These are phyloP conservation scores for Mactromeris polynyma DNA, from an alignment of 2,888 invertebrate genomes.

Conservation along the genomic window DNA sequence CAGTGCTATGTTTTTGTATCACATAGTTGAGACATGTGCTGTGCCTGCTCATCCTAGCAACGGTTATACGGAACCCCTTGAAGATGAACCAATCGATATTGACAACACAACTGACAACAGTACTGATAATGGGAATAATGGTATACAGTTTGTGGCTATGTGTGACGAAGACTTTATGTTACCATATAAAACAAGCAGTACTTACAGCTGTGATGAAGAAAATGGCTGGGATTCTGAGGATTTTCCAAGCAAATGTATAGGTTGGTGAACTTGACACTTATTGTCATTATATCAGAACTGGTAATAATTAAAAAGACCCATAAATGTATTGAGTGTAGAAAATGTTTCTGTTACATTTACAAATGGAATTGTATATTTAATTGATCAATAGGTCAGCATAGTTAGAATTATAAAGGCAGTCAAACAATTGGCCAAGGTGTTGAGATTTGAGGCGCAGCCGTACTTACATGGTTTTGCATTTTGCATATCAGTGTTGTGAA, in stretches of 20 bases:
- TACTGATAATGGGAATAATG: neutral
- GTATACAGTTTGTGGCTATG: constrained; percentile 39
- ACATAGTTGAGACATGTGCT: constrained; percentile 20
- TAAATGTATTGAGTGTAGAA: too few relatives aligned
- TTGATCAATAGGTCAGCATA: too few relatives aligned
- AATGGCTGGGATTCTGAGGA: constrained; percentile 48
- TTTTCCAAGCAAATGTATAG: constrained; percentile 51
- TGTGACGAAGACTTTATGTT: constrained; percentile 58
- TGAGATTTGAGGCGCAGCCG: too few relatives aligned
- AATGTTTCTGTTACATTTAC: too few relatives aligned
- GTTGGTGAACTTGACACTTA: constrained; percentile 21
- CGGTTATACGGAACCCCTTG: constrained; percentile 40
- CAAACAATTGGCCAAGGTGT: too few relatives aligned
- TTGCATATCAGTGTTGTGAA: too few relatives aligned
- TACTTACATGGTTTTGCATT: too few relatives aligned
- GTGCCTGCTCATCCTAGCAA: constrained; percentile 32
- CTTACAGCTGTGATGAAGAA: constrained; percentile 53
- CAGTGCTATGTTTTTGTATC: neutral
- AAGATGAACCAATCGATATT: neutral
- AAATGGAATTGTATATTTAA: too few relatives aligned
- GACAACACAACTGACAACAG: constrained; percentile 28
- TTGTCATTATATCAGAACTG: too few relatives aligned
- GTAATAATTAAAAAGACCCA: too few relatives aligned
- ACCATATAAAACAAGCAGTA: constrained; percentile 47
- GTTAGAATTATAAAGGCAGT: too few relatives aligned